Evolutionary conservation across 2,797 vertebrate species (phyloP).

Genomic region (Hapalemur alaotrensis): DNA sequence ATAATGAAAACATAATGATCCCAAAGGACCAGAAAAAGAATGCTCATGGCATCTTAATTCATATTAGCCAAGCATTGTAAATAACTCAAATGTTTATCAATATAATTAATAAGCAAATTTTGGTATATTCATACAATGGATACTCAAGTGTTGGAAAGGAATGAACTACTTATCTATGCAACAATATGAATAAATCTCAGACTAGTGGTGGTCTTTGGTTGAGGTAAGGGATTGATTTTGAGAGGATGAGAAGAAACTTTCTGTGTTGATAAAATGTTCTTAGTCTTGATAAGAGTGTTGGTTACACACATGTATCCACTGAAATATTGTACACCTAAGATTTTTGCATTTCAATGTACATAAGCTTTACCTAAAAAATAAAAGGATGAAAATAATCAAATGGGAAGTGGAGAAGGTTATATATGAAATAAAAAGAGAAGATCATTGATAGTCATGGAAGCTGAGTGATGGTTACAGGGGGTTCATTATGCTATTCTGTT

Average conservation of each 20-base stretch:
- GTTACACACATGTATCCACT: background rate
- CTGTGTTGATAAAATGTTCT: background rate
- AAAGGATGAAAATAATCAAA: background rate
- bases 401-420: background rate
- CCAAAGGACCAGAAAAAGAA: background rate
- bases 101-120: background rate
- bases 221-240: background rate
- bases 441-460: background rate
- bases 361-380: background rate
- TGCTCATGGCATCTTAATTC: background rate
- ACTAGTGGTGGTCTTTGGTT: background rate
- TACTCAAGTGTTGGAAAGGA: background rate
- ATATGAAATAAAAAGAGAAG: background rate
- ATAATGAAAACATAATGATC: background rate
- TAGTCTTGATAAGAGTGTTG: background rate
- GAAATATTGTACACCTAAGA: background rate
- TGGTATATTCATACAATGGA: background rate
- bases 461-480: fast-evolving
- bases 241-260: background rate
- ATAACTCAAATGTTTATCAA: background rate
- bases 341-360: background rate
- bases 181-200: background rate
- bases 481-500: background rate
- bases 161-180: background rate
- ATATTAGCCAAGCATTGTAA: background rate